Conservation (phyloP, 1,140 invertebrate genomes). For the Venustaconcha ellipsiformis region DNA sequence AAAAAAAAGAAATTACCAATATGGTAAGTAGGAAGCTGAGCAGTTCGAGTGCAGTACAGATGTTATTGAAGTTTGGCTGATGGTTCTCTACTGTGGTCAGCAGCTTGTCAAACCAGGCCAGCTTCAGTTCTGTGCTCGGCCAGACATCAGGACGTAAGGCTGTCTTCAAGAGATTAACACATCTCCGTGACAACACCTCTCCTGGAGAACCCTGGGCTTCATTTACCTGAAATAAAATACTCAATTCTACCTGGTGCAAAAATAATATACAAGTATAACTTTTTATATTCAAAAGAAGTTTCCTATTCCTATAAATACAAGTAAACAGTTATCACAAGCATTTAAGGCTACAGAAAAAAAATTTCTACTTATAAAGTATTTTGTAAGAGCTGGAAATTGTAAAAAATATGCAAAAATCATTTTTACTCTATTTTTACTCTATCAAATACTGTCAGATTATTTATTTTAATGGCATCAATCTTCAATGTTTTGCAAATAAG, state of each 20-base stretch:
- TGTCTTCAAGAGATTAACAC: conserved; percentile 87
- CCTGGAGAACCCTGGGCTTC: conserved; percentile 80
- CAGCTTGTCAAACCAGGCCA: conserved; percentile 91
- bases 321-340: no score
- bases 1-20: conserved; percentile 70
- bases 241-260: neutral
- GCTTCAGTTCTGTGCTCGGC: conserved; percentile 89
- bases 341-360: no score
- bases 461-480: no score
- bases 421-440: no score
- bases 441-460: no score
- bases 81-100: conserved; percentile 70
- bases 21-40: conserved; percentile 88
- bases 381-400: no score
- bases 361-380: no score
- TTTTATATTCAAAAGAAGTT: no score
- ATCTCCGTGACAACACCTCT: conserved; percentile 87
- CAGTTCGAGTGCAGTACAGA: conserved; percentile 92
- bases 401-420: no score
- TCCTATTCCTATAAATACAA: no score
- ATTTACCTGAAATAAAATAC: conserved; percentile 69
- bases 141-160: conserved; percentile 93
- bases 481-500: no score
- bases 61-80: conserved; percentile 90
- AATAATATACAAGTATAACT: no score